phyloP scores from a whole-genome alignment of 2,888 invertebrate species.

The Erebia palarica region DNA sequence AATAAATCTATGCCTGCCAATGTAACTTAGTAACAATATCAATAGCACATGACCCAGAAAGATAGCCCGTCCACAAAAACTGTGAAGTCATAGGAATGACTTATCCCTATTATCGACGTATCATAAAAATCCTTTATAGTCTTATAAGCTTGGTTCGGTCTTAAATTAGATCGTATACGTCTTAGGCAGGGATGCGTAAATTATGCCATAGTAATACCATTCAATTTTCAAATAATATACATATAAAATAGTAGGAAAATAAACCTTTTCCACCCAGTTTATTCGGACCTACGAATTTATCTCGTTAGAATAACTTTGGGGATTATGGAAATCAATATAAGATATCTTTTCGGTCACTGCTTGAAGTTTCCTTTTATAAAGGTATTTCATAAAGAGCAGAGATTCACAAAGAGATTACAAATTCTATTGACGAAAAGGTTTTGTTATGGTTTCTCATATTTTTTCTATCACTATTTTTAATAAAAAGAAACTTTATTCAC shows the following conservation, averaged over 20 bases:
- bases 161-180: constrained; percentile 12
- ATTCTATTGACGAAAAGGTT: not conserved
- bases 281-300: constrained; percentile 1
- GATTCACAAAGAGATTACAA: not conserved
- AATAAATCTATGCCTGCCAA: too few relatives aligned
- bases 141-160: constrained; percentile 5
- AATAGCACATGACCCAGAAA: constrained; percentile 7
- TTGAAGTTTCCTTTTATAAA: not conserved
- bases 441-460: not conserved
- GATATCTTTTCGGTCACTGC: constrained; percentile 6
- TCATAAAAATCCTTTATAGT: constrained; percentile 11
- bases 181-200: not conserved
- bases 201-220: not conserved
- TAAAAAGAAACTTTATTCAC: not conserved
- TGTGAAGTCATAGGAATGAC: constrained; percentile 3
- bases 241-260: not conserved
- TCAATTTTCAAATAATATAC: not conserved
- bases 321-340: constrained; percentile 9
- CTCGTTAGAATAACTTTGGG: not conserved
- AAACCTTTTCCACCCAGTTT: constrained; percentile 16
- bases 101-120: constrained; percentile 5
- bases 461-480: not conserved
- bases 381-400: not conserved
- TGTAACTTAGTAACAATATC: too few relatives aligned
- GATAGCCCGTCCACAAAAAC: constrained; percentile 7